Evolutionary conservation across 2,797 vertebrate species (phyloP).

Genomic region (Diplodus puntazzo): DNA sequence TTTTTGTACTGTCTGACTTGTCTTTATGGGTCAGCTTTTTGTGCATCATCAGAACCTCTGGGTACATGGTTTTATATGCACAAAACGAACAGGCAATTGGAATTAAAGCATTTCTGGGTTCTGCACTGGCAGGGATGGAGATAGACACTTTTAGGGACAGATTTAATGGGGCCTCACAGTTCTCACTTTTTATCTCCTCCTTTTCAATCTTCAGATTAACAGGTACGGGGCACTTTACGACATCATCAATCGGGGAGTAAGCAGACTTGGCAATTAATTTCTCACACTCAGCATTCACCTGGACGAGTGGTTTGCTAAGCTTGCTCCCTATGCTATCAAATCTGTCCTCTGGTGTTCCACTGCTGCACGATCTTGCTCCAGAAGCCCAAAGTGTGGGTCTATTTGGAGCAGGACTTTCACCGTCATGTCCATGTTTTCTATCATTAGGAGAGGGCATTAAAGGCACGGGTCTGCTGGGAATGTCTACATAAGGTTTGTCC

Average conservation of each 20-base stretch:
- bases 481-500: conserved; percentile 86
- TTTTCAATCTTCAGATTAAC: conserved; percentile 77
- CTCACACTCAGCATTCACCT: conserved; percentile 72
- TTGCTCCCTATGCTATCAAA: conserved; percentile 34
- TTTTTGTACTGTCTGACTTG: conserved; percentile 79
- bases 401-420: conserved; percentile 73
- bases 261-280: conserved; percentile 50
- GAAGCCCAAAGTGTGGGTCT: conserved; percentile 81
- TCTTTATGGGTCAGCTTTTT: conserved; percentile 91
- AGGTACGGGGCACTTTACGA: conserved; percentile 38
- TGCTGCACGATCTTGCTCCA: conserved; percentile 52
- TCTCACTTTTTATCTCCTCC: conserved; percentile 67
- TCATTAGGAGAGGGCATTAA: conserved; percentile 71
- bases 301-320: conserved; percentile 40
- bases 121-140: conserved; percentile 74
- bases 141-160: conserved; percentile 86
- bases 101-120: conserved; percentile 78
- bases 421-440: conserved; percentile 77
- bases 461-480: conserved; percentile 79
- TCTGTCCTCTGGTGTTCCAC: conserved; percentile 58
- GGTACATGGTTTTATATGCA: conserved; percentile 92
- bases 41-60: conserved; percentile 95
- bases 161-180: conserved; percentile 88
- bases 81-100: conserved; percentile 89
- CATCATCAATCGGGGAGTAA: conserved; percentile 54